phyloP scores from a whole-genome alignment of 2,113 vertebrate species.

The Gymnobelideus leadbeateri region DNA sequence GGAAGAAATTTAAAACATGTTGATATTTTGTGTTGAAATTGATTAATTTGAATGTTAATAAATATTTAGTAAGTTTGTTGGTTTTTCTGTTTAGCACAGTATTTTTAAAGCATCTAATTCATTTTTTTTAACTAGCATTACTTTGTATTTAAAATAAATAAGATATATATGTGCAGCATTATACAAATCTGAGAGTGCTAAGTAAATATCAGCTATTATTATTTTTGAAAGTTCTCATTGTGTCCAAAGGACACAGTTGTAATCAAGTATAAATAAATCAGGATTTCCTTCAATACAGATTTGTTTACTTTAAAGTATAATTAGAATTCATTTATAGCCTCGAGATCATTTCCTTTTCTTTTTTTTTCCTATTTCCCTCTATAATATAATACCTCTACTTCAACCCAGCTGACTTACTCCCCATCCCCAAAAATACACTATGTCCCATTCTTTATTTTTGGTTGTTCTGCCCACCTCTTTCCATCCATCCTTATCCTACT shows the following conservation, averaged over 20 bases:
- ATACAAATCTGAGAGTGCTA: neutral
- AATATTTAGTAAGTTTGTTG: neutral
- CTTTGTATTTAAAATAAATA: neutral
- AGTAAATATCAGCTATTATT: neutral
- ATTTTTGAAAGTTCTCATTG: neutral
- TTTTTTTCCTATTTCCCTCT: neutral
- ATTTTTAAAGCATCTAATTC: neutral
- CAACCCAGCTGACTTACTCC: neutral
- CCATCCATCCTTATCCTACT: neutral
- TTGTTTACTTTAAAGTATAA: neutral
- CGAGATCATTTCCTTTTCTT: neutral
- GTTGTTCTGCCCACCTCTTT: neutral
- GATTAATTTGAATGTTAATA: neutral
- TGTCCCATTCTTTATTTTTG: neutral
- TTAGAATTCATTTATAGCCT: slow-evolving; percentile 18
- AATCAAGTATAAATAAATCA: neutral
- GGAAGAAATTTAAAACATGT: neutral
- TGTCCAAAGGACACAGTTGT: neutral
- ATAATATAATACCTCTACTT: neutral
- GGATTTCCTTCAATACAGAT: neutral
- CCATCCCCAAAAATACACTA: neutral
- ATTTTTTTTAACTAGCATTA: neutral
- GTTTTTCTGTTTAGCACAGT: neutral
- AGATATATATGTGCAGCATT: neutral
- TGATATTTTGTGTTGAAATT: neutral